Conservation (phyloP, 2,888 invertebrate species). For the Osmoderma eremita region DNA sequence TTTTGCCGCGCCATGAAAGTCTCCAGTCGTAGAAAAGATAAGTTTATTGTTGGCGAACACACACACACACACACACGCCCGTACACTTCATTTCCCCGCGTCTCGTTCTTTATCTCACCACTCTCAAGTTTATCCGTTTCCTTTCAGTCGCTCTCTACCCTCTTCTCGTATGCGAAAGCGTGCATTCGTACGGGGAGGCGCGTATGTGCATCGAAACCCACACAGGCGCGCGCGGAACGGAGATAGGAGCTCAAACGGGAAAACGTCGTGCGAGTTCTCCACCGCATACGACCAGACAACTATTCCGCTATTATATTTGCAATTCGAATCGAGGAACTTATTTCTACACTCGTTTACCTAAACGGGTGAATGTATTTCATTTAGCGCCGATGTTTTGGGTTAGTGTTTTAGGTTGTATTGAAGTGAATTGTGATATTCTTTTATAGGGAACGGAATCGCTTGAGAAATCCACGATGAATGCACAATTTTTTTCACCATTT, state of each 20-base stretch:
- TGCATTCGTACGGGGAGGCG: not conserved
- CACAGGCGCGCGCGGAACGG: slow-evolving; percentile 10
- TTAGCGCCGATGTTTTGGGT: slow-evolving; percentile 9
- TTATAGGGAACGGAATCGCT: too few species aligned
- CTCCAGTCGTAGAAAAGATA: slow-evolving; percentile 63
- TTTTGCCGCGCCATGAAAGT: slow-evolving; percentile 60
- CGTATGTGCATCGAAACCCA: slow-evolving; percentile 3
- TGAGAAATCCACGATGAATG: too few species aligned
- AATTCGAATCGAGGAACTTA: slow-evolving; percentile 55
- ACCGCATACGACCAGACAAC: slow-evolving; percentile 51
- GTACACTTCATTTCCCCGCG: slow-evolving; percentile 63
- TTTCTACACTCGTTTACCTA: slow-evolving; percentile 37
- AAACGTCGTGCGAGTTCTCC: slow-evolving; percentile 51
- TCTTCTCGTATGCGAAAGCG: slow-evolving; percentile 12
- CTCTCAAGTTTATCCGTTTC: slow-evolving; percentile 63
- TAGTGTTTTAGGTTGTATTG: slow-evolving; percentile 15
- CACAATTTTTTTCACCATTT: too few species aligned
- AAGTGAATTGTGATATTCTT: not conserved
- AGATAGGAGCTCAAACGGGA: slow-evolving; percentile 36
- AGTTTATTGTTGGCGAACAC: slow-evolving; percentile 63
- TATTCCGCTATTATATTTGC: slow-evolving; percentile 58
- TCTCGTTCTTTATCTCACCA: slow-evolving; percentile 62
- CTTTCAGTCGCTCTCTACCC: slow-evolving; percentile 57
- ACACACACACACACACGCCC: too few species aligned
- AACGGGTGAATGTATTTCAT: slow-evolving; percentile 31